phyloP scores from a whole-genome alignment of 2,888 invertebrate species.

The Erebia epiphron region DNA sequence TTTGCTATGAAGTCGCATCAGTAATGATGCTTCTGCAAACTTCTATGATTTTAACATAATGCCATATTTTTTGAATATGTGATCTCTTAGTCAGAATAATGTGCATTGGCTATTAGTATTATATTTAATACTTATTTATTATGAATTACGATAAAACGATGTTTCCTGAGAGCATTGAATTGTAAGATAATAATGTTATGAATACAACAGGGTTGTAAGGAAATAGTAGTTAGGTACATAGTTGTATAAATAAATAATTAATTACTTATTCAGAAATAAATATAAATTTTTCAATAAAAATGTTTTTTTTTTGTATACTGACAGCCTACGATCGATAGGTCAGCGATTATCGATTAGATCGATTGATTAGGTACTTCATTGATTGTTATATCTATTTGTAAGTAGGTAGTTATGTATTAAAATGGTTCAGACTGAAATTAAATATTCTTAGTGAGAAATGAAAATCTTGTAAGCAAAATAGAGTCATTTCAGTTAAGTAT shows the following conservation, averaged over 20 bases:
- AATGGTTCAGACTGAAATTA: too few relatives aligned
- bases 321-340: too few relatives aligned
- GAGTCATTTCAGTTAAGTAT: too few relatives aligned
- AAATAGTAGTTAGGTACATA: constrained; percentile 38
- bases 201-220: constrained; percentile 67
- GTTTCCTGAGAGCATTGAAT: constrained; percentile 16
- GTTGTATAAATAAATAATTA: constrained; percentile 63
- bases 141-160: constrained; percentile 31
- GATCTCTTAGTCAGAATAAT: constrained; percentile 31
- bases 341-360: too few relatives aligned
- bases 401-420: too few relatives aligned
- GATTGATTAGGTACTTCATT: too few relatives aligned
- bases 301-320: constrained; percentile 29
- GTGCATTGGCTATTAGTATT: constrained; percentile 21
- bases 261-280: constrained; percentile 66
- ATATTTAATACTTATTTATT: constrained; percentile 24
- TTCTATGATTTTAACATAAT: constrained; percentile 4
- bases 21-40: neutral
- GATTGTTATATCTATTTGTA: too few relatives aligned
- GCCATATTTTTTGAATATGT: constrained; percentile 28
- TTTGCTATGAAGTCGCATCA: neutral
- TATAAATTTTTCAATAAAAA: constrained; percentile 62
- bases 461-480: too few relatives aligned
- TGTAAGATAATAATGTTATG: constrained; percentile 19
- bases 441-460: too few relatives aligned